Conservation (phyloP, 2,113 vertebrate genomes). For the Noctilio leporinus region DNA sequence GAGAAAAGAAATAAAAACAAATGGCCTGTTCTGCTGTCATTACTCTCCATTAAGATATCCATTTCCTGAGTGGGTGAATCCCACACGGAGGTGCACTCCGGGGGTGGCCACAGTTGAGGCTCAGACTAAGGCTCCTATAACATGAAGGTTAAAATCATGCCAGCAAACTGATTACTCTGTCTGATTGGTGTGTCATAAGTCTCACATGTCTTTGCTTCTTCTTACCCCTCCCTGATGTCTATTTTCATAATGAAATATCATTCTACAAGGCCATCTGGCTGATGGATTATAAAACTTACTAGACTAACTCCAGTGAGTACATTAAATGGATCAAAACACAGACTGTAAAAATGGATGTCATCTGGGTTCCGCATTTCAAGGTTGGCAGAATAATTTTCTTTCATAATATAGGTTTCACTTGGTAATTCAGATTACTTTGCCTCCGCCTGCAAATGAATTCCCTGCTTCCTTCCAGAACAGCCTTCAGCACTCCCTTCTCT, state of each 20-base stretch:
- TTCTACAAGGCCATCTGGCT: neutral
- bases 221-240: neutral
- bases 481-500: neutral
- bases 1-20: neutral
- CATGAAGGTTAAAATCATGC: neutral
- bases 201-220: neutral
- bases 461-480: neutral
- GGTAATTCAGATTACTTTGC: neutral
- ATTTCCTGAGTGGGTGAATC: neutral
- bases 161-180: neutral
- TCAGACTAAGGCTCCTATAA: neutral
- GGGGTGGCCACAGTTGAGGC: neutral
- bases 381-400: neutral
- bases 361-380: neutral
- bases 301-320: neutral
- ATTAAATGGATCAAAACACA: constrained; percentile 19
- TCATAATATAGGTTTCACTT: neutral
- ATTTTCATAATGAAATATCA: neutral
- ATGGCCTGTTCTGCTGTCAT: neutral
- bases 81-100: neutral
- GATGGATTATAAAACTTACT: neutral
- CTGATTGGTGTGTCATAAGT: neutral
- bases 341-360: neutral
- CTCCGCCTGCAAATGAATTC: neutral
- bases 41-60: neutral